Conservation (phyloP, 2,888 invertebrate species). For the Patella ulyssiponensis region DNA sequence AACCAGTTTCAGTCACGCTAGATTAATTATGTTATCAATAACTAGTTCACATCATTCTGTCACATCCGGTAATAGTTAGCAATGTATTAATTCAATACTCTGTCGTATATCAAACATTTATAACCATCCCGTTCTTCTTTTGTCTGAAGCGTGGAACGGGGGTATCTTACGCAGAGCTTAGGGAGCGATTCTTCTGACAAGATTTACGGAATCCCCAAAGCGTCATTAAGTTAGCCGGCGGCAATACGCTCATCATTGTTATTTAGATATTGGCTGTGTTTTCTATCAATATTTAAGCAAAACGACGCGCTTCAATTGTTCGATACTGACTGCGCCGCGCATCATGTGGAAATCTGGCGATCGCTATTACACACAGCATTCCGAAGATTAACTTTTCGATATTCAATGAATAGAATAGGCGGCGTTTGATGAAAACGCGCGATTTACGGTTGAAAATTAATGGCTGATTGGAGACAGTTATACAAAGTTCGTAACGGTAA, state of each 20-base stretch:
- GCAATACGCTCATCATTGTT: neutral
- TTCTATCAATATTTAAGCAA: neutral
- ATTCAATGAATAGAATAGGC: too few relatives aligned
- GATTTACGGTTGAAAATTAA: too few relatives aligned
- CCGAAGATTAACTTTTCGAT: too few relatives aligned
- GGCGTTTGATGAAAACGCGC: too few relatives aligned
- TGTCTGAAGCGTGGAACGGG: neutral
- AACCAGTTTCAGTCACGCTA: neutral
- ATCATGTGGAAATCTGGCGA: slow-evolving; percentile 5
- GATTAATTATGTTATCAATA: neutral
- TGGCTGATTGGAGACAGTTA: too few relatives aligned
- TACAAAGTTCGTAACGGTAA: too few relatives aligned
- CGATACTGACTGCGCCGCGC: neutral
- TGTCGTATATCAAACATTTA: slow-evolving; percentile 5
- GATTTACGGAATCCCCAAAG: slow-evolving; percentile 5
- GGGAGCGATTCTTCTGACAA: slow-evolving; percentile 8
- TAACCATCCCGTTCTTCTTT: neutral
- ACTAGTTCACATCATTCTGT: neutral
- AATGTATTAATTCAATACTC: neutral
- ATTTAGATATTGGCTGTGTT: slow-evolving; percentile 9
- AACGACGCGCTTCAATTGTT: neutral
- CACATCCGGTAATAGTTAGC: neutral
- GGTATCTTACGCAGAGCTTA: neutral
- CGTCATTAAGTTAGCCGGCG: neutral
- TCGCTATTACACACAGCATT: too few relatives aligned